These are phyloP conservation scores for Sebastes kiyomatsui DNA, from an alignment of 2,797 vertebrate genomes.

Conservation along the genomic window DNA sequence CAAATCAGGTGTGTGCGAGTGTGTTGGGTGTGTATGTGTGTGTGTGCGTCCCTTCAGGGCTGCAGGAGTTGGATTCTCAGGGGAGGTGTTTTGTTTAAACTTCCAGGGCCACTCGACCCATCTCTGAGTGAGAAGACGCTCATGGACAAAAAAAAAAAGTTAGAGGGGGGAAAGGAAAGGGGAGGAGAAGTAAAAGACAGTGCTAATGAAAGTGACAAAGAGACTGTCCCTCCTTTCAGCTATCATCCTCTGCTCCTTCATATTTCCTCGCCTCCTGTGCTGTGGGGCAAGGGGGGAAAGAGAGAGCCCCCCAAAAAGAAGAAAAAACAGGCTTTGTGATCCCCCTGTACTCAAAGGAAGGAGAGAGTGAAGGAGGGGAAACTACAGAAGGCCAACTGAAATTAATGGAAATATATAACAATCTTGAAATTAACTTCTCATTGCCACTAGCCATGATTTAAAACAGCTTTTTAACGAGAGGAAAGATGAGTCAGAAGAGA, in stretches of 20 bases:
- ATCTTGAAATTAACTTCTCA: constrained; percentile 93
- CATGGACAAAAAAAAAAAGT: constrained; percentile 43
- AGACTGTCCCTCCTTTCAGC: constrained; percentile 60
- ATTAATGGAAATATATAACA: constrained; percentile 91
- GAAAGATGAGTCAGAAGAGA: constrained; percentile 67
- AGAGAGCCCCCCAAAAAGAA: constrained; percentile 24
- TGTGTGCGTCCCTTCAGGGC: constrained; percentile 49
- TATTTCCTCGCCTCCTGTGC: constrained; percentile 57
- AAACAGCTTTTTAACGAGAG: constrained; percentile 73
- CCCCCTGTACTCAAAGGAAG: constrained; percentile 62
- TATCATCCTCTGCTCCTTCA: constrained; percentile 65
- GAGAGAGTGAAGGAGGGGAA: constrained; percentile 37
- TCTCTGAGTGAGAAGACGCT: constrained; percentile 65
- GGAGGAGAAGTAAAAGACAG: constrained; percentile 37
- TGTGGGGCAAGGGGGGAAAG: constrained; percentile 51
- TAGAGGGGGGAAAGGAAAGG: background rate
- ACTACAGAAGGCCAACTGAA: constrained; percentile 80
- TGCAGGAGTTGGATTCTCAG: constrained; percentile 59
- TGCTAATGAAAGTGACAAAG: constrained; percentile 72
- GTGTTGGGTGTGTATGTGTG: constrained; percentile 46
- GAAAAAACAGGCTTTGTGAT: constrained; percentile 60
- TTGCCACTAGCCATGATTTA: constrained; percentile 88
- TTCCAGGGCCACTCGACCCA: constrained; percentile 63
- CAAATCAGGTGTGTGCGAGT: constrained; percentile 68
- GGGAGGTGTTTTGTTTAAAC: constrained; percentile 73